Percentiles rank a stretch among this genome's conserved stretches.
phyloP scores from a whole-genome alignment of 1,140 invertebrate species.

The Aphelenchoides avenae region DNA sequence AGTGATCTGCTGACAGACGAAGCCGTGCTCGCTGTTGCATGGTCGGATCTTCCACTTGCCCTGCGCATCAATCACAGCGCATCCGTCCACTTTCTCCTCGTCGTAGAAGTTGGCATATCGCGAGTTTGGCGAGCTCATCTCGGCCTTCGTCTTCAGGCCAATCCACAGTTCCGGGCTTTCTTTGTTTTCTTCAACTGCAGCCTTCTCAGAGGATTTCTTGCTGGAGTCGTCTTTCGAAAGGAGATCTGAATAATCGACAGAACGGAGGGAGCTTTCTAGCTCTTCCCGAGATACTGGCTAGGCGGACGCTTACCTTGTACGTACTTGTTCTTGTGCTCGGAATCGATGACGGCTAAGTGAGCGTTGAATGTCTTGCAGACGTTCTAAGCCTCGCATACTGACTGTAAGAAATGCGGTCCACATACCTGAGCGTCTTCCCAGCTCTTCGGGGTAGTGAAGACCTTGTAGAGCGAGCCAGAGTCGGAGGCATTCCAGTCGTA shows the following conservation, averaged over 20 bases:
- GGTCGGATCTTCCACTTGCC: slow-evolving; percentile 30
- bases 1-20: slow-evolving; percentile 34
- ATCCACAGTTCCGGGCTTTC: slow-evolving; percentile 16
- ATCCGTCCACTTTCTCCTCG: slow-evolving; percentile 20
- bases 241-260: no score
- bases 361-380: slow-evolving; percentile 17
- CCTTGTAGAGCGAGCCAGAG: slow-evolving; percentile 24
- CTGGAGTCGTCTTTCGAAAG: no score
- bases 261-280: no score
- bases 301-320: slow-evolving; percentile 1
- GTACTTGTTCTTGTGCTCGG: slow-evolving; percentile 22
- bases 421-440: slow-evolving; percentile 28
- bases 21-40: slow-evolving; percentile 6
- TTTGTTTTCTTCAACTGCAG: slow-evolving; percentile 13
- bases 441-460: slow-evolving; percentile 21
- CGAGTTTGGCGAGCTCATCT: slow-evolving; percentile 22
- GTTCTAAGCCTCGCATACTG: slow-evolving; percentile 8
- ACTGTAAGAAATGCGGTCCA: not conserved
- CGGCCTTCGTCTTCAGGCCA: slow-evolving; percentile 29
- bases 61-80: slow-evolving; percentile 18
- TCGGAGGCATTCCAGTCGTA: slow-evolving; percentile 23
- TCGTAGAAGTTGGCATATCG: slow-evolving; percentile 23
- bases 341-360: slow-evolving; percentile 19
- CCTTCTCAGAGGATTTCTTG: no score
- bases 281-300: slow-evolving; percentile 7